Evolutionary conservation across 30 jellyfish, hydroid and myxozoan genomes (phyloP), one percentile per base, ranked within the genome.

Genomic region (Aurelia coerulea): DNA sequence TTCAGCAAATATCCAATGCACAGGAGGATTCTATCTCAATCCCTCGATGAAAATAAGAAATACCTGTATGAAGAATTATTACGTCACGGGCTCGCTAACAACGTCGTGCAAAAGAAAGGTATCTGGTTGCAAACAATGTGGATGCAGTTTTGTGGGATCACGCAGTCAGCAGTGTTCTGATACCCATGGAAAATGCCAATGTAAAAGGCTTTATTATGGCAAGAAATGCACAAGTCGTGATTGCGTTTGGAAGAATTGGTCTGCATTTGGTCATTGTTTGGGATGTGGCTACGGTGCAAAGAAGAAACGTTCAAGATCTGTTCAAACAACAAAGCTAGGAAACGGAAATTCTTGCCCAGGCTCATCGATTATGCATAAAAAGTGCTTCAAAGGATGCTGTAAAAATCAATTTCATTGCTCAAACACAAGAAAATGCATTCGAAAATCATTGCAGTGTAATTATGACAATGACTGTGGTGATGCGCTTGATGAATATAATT

Each of bases 401-500:
- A 62, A 54, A 66, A 41, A 49, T 33, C 73, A 80, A 56, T 65
- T 80, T 33, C 82, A 80, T 49, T 80, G 90, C 73, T 41, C 79
- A 11, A 65, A 32, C 35, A 42, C 63, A 13, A 64, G 59, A 49
- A 73, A 66, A 18, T 84, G 93, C 67, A 73, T 84, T 19, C 88
- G n/a, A 17, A 10, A 9, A 17, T 14, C 64, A 5, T 31, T 14
- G 46, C 39, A 19, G 54, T 84, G 93, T 62, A 73, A 84, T 35
- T 84, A 66, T 50, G 80, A 59, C 66, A 84, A 73, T 60, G 73
- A 84, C 71, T 84, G 93, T 62, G 88, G 93, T 4, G 93, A 84
- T 63, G n/a, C 64, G 17, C 74, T 31, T 6, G 93, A 84, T 29
- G 93, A 84, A 37, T 32, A 16, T 19, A 8, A 17, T 18, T 80